phyloP scores from a whole-genome alignment of 1,140 invertebrate species.

The Aphaenogaster floridana region DNA sequence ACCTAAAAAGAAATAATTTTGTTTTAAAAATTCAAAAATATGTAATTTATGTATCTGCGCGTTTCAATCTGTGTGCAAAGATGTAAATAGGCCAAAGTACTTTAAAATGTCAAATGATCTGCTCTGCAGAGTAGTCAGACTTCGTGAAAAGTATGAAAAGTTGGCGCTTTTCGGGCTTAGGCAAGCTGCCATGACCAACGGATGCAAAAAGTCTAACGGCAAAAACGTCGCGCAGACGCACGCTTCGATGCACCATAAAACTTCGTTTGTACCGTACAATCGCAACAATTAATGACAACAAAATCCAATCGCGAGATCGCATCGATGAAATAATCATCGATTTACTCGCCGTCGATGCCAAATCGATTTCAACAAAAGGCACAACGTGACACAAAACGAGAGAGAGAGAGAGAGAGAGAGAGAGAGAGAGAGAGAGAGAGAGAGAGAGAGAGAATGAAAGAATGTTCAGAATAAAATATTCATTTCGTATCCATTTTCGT shows the following conservation, averaged over 20 bases:
- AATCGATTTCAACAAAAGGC: not conserved
- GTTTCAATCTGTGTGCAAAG: not conserved
- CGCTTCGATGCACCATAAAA: slow-evolving; percentile 16
- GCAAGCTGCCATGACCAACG: slow-evolving; percentile 30
- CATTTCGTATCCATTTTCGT: slow-evolving; percentile 41
- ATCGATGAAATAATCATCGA: slow-evolving; percentile 46
- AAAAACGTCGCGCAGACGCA: not conserved
- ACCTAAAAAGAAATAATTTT: not conserved
- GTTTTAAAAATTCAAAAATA: not conserved
- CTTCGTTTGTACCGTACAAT: slow-evolving; percentile 33
- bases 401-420: not conserved
- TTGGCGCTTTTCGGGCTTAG: slow-evolving; percentile 18
- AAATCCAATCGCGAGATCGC: slow-evolving; percentile 27
- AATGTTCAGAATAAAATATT: slow-evolving; percentile 38
- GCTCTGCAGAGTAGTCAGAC: not conserved
- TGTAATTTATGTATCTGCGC: not conserved
- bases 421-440: not conserved
- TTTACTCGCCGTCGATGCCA: not conserved
- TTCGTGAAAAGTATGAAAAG: slow-evolving; percentile 19
- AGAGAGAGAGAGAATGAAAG: not conserved
- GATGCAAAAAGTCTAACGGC: slow-evolving; percentile 17
- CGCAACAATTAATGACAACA: slow-evolving; percentile 27
- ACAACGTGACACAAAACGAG: not conserved
- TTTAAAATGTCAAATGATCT: not conserved
- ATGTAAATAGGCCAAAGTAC: not conserved